phyloP scores from a whole-genome alignment of 1,140 invertebrate species.

The Nephotettix cincticeps region DNA sequence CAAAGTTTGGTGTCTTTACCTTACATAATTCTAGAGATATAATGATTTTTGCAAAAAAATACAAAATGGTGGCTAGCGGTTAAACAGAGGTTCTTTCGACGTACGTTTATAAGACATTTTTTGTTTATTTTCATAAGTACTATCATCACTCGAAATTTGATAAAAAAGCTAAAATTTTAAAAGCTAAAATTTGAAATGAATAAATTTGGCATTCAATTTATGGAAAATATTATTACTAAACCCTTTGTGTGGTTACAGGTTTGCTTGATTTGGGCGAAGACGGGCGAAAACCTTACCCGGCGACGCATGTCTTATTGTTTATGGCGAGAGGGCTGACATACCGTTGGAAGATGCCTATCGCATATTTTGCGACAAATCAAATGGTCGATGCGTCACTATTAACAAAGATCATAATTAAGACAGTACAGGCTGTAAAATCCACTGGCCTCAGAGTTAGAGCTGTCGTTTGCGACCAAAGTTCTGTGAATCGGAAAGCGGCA shows the following conservation, averaged over 20 bases:
- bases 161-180: too few species aligned
- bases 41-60: too few species aligned
- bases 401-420: not conserved
- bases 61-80: not conserved
- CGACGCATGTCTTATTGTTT: slow-evolving; percentile 26
- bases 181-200: too few species aligned
- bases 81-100: too few species aligned
- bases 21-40: too few species aligned
- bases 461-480: slow-evolving; percentile 28
- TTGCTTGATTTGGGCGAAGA: slow-evolving; percentile 22
- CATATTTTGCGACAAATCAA: slow-evolving; percentile 22
- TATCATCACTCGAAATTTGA: not conserved
- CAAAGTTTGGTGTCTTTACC: too few species aligned
- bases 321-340: slow-evolving; percentile 30
- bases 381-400: slow-evolving; percentile 6
- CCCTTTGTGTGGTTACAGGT: not conserved
- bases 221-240: too few species aligned
- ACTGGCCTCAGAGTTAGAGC: slow-evolving; percentile 19
- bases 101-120: too few species aligned
- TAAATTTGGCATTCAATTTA: too few species aligned
- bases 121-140: not conserved
- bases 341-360: slow-evolving; percentile 26
- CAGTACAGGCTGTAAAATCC: too few species aligned
- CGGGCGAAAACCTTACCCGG: slow-evolving; percentile 6
- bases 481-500: slow-evolving; percentile 21